phyloP scores from a whole-genome alignment of 2,797 vertebrate genomes.

The Chloroceryle inda region DNA sequence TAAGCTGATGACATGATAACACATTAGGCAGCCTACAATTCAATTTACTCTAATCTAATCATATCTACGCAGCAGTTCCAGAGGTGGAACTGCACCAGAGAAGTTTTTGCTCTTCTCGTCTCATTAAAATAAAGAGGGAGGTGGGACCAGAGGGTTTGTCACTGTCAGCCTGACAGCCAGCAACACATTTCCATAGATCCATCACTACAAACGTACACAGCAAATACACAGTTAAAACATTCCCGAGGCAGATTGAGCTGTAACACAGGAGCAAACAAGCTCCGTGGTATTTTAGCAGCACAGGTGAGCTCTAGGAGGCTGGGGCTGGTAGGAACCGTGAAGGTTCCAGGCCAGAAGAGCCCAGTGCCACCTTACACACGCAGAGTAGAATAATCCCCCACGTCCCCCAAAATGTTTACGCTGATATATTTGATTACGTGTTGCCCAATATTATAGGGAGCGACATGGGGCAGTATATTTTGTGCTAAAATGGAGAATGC shows the following conservation, averaged over 20 bases:
- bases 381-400: neutral
- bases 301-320: slow-evolving; percentile 20
- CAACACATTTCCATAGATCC: slow-evolving; percentile 29
- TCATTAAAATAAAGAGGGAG: slow-evolving; percentile 76
- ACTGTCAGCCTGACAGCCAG: slow-evolving; percentile 49
- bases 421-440: slow-evolving; percentile 19
- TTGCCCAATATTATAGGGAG: slow-evolving; percentile 25
- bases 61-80: slow-evolving; percentile 44
- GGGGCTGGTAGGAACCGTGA: neutral
- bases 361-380: neutral
- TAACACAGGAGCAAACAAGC: neutral
- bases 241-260: neutral
- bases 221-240: slow-evolving; percentile 16
- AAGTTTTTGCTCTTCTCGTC: slow-evolving; percentile 68
- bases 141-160: slow-evolving; percentile 40
- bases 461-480: slow-evolving; percentile 74
- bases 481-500: slow-evolving; percentile 70
- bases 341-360: neutral
- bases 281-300: neutral
- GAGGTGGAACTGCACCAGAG: slow-evolving; percentile 45
- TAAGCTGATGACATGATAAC: slow-evolving; percentile 69
- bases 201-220: neutral
- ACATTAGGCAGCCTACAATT: slow-evolving; percentile 70
- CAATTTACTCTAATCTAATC: slow-evolving; percentile 70
- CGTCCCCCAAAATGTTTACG: slow-evolving; percentile 15